phyloP scores from a whole-genome alignment of 2,113 vertebrate genomes.

The Austrofundulus limnaeus region DNA sequence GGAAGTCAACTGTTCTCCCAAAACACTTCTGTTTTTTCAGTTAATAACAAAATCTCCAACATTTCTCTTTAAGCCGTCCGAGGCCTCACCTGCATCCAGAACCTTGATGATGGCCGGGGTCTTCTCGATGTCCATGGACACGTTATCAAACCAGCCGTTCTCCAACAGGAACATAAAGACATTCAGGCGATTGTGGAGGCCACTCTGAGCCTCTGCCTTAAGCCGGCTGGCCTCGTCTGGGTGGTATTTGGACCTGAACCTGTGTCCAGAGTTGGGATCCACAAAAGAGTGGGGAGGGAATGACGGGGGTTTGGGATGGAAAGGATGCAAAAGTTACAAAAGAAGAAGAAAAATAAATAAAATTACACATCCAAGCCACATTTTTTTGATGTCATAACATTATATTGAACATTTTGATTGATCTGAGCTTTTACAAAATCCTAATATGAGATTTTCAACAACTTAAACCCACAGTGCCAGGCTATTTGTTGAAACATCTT shows the following conservation, averaged over 20 bases:
- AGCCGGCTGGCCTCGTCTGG: conserved; percentile 88
- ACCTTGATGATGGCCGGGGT: conserved; percentile 86
- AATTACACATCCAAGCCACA: conserved; percentile 10
- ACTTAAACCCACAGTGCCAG: not conserved
- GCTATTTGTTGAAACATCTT: not conserved
- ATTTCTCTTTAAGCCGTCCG: not conserved
- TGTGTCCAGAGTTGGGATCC: conserved; percentile 57
- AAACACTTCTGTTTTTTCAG: too few relatives aligned
- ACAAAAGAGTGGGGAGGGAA: conserved; percentile 47
- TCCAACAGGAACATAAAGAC: conserved; percentile 89
- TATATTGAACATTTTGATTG: not conserved
- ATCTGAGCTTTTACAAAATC: not conserved
- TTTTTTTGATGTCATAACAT: conserved; percentile 6
- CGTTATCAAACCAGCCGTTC: conserved; percentile 84
- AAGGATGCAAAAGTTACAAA: conserved; percentile 54
- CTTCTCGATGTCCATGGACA: conserved; percentile 89
- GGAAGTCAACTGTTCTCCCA: not conserved
- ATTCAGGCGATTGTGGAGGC: conserved; percentile 84
- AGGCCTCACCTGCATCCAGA: conserved; percentile 83
- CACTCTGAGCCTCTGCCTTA: conserved; percentile 82
- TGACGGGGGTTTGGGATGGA: conserved; percentile 55
- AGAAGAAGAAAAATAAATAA: too few relatives aligned
- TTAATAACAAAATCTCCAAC: not conserved
- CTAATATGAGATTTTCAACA: conserved; percentile 7
- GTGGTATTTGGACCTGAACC: conserved; percentile 95